Evolutionary conservation across 2,113 vertebrate genomes (phyloP), one percentile per base, ranked within the genome.

Genomic region (Thymallus thymallus): DNA sequence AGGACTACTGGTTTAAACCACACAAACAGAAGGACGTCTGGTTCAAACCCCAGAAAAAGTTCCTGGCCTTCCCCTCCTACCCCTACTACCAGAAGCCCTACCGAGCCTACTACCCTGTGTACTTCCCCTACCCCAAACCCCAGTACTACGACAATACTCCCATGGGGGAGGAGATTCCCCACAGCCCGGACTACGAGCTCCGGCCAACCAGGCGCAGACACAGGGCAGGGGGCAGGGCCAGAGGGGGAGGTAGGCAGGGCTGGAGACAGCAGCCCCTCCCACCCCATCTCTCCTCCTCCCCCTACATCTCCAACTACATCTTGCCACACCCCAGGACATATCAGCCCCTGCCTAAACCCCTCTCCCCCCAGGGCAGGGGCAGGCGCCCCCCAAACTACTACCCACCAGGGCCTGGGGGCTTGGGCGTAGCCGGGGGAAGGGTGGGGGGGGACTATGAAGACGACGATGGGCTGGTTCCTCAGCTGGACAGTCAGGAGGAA

Each of bases 281-380:
- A 0, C 78, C 84, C 3, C 85, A 77, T 23, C 80, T 86, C 73
- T 82, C 91, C 68, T 82, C 88, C 74, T 77, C 77, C 65, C 91
- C 91, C 75, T 92, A 93, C 79, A 90, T 95, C 79, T 94, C 95
- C 83, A 96, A 96, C 88, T 94, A 95, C 86, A 96, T 97, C 88
- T 91, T 94, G 46, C 93, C 93, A 85, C 93, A 93, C 82, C 95
- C 95, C 85, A 91, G 95, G 91, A 94, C 94, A 77, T 95, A 94
- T 90, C 94, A 93, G 84, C 85, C 86, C 66, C 87, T 91, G 51
- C 92, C 92, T 78, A 91, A 94, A 88, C 85, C 94, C 6, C 81
- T 90, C 81, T 78, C 89, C 73, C 68, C 91, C 3, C 84, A 91
- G 82, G 73, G 87, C 88, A 69, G 88, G 85, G 87, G 87, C 5